Evolutionary conservation across 2,113 vertebrate species (phyloP).

Genomic region (Athene noctua): DNA sequence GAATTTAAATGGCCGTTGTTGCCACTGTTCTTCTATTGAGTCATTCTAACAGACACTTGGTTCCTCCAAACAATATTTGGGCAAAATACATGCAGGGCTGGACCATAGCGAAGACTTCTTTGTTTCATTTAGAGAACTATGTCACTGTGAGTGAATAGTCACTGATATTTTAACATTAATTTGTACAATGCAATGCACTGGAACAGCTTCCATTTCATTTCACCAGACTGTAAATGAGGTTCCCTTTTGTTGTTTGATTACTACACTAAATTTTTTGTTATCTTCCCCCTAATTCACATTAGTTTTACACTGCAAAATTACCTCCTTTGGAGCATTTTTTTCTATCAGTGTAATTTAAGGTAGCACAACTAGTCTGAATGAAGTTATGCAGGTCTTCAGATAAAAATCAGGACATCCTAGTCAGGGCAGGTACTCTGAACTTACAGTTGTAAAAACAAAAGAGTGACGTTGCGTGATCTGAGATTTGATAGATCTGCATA

Average conservation of each 20-base stretch:
- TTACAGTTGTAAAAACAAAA: background rate
- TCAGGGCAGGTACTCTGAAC: background rate
- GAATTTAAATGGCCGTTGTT: background rate
- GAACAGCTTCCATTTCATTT: background rate
- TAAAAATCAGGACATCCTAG: background rate
- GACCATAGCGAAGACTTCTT: background rate
- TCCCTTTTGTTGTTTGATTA: background rate
- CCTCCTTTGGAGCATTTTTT: background rate
- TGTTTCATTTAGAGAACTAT: background rate
- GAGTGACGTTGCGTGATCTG: background rate
- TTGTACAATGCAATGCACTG: background rate
- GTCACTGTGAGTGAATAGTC: background rate
- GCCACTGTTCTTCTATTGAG: background rate
- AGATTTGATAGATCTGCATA: background rate
- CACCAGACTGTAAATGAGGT: background rate
- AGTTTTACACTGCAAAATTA: background rate
- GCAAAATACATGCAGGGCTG: background rate
- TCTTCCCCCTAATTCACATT: background rate
- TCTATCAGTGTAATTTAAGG: background rate
- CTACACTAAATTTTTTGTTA: background rate
- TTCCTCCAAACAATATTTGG: background rate
- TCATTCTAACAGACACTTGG: background rate
- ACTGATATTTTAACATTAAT: background rate
- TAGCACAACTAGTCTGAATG: background rate
- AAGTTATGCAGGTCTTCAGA: background rate